Evolutionary conservation across 23 tunicate genomes (phyloP).

Genomic region (Corella eumyota): DNA sequence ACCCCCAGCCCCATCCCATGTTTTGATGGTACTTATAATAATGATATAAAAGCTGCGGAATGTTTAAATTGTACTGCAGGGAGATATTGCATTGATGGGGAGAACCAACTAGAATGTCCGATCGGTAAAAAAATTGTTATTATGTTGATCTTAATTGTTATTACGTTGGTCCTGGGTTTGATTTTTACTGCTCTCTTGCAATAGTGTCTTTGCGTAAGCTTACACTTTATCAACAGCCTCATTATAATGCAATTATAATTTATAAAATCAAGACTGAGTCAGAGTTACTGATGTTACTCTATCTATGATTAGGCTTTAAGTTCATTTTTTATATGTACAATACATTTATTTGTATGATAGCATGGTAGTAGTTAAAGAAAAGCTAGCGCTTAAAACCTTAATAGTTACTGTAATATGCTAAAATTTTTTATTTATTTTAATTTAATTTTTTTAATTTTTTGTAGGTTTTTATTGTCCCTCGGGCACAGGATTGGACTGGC

Average conservation of each 20-base stretch:
- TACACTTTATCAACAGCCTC: neutral
- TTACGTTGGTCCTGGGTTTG: neutral
- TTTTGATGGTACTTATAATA: conserved; percentile 45
- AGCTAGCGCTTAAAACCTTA: no score
- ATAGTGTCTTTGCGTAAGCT: no score
- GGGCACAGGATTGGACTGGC: conserved; percentile 72
- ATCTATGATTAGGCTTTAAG: no score
- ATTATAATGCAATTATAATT: neutral
- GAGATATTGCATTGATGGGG: conserved; percentile 51
- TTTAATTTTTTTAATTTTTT: neutral
- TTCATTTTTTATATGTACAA: no score
- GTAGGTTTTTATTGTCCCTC: conserved; percentile 66
- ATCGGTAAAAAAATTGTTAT: conserved; percentile 19
- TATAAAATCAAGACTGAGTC: neutral
- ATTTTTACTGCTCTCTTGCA: no score
- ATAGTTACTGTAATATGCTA: no score
- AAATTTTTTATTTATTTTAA: no score
- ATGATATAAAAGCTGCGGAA: conserved; percentile 11
- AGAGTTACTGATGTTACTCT: no score
- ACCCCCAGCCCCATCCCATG: conserved; percentile 50
- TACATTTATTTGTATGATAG: no score
- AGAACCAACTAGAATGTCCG: conserved; percentile 31
- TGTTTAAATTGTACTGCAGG: conserved; percentile 84
- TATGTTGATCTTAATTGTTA: neutral
- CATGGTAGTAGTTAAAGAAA: no score